A percentile compares a stretch with the other conserved stretches of the same genome.
Evolutionary conservation across 2,113 vertebrate genomes (phyloP).

Genomic region (Megatriorchis doriae): DNA sequence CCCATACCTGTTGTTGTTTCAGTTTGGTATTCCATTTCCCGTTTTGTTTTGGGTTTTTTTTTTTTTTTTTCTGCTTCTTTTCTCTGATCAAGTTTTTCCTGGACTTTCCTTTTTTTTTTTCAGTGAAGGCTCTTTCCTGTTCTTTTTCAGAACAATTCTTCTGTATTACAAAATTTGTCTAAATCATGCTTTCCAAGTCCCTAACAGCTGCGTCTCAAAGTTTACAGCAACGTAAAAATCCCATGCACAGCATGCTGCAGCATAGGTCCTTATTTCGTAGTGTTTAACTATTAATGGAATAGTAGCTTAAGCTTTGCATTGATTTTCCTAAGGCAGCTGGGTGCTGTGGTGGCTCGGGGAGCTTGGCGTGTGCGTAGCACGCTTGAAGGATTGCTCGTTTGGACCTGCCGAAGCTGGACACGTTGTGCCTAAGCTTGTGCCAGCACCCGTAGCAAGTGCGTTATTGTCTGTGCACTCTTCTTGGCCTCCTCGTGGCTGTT

Average conservation of each 20-base stretch:
- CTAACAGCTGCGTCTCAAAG: background rate
- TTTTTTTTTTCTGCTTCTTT: background rate
- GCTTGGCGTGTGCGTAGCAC: accelerated
- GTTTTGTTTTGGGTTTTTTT: background rate
- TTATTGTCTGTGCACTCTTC: background rate
- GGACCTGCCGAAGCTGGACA: background rate
- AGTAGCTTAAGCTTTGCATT: background rate
- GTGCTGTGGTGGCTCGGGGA: background rate
- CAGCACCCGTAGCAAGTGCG: background rate
- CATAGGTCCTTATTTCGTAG: background rate
- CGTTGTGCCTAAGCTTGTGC: accelerated
- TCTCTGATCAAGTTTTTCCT: background rate
- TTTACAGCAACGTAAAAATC: background rate
- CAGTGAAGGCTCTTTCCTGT: background rate
- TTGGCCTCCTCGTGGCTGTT: background rate
- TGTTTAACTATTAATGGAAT: background rate
- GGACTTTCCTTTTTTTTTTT: background rate
- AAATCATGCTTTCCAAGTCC: background rate
- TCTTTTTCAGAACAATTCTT: background rate
- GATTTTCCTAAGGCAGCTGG: background rate
- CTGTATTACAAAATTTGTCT: background rate
- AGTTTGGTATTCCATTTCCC: background rate
- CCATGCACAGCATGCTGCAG: accelerated
- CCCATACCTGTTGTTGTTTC: background rate
- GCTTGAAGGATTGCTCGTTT: background rate